These are phyloP conservation scores for Pseudococcus viburni DNA, from an alignment of 2,888 invertebrate genomes.

Conservation along the genomic window DNA sequence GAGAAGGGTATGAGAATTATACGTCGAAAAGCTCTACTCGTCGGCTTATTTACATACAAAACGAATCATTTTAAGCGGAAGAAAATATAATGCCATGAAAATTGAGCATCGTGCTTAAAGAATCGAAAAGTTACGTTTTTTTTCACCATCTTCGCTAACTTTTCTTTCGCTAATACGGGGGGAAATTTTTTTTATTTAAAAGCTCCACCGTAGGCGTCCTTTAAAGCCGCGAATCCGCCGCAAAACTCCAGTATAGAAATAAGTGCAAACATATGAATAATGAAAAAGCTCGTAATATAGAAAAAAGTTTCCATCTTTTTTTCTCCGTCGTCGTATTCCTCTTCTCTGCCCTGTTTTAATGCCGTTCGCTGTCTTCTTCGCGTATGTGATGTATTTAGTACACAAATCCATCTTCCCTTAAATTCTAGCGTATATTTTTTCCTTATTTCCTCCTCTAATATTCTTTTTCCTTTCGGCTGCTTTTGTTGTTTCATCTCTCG, in stretches of 20 bases:
- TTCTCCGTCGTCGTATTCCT: conserved; percentile 76
- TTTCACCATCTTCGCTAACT: conserved; percentile 1
- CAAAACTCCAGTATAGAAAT: conserved; percentile 48
- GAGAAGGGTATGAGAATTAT: background rate
- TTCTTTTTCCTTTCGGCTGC: background rate
- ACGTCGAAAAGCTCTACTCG: conserved; percentile 24
- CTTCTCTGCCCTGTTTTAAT: conserved; percentile 70
- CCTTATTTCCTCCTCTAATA: background rate
- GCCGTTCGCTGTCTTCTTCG: conserved; percentile 23
- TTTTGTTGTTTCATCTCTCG: conserved; percentile 56
- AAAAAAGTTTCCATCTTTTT: conserved; percentile 73
- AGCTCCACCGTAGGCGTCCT: conserved; percentile 29
- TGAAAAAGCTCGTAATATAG: conserved; percentile 63
- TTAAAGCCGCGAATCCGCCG: conserved; percentile 44
- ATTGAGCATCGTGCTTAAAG: conserved; percentile 64
- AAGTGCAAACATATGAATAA: conserved; percentile 66
- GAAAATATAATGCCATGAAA: conserved; percentile 66
- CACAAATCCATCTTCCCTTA: conserved; percentile 16
- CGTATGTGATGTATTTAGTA: conserved; percentile 38
- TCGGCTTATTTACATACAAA: conserved; percentile 65
- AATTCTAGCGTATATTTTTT: conserved; percentile 24
- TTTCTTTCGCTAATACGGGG: conserved; percentile 20
- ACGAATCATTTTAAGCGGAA: conserved; percentile 66
- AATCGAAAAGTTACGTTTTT: conserved; percentile 63
- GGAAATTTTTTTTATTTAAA: conserved; percentile 49